These are phyloP conservation scores for Nothoprocta pentlandii DNA, from an alignment of 2,113 vertebrate species.

Conservation along the genomic window DNA sequence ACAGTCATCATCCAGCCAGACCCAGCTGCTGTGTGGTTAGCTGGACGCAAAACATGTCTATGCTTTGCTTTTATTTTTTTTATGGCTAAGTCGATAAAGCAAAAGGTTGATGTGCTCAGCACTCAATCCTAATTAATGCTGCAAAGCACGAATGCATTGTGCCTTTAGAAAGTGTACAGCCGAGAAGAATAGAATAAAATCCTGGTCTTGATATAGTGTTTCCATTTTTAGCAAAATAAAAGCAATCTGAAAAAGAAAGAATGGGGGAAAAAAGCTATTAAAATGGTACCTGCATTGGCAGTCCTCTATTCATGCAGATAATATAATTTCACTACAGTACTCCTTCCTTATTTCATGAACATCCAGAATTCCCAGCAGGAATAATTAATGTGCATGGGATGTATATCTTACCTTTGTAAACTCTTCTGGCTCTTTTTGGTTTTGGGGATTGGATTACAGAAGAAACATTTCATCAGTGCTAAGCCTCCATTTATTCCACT, in stretches of 20 bases:
- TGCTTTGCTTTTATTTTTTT: background rate
- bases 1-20: background rate
- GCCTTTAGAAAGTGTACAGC: background rate
- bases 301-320: background rate
- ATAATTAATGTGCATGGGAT: accelerated
- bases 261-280: background rate
- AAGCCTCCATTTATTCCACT: background rate
- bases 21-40: background rate
- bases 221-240: constrained; percentile 18
- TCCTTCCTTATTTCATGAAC: background rate
- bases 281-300: background rate
- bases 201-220: background rate
- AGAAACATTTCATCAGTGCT: background rate
- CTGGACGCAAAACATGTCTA: accelerated
- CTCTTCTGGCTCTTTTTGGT: background rate
- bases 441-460: background rate
- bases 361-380: background rate
- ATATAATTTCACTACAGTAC: background rate
- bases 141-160: background rate
- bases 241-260: background rate
- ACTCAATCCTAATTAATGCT: background rate
- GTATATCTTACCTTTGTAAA: background rate
- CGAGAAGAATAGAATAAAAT: background rate
- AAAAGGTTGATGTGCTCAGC: background rate
- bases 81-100: background rate